phyloP scores from a whole-genome alignment of 2,797 vertebrate species.

The Epinephelus malabaricus region DNA sequence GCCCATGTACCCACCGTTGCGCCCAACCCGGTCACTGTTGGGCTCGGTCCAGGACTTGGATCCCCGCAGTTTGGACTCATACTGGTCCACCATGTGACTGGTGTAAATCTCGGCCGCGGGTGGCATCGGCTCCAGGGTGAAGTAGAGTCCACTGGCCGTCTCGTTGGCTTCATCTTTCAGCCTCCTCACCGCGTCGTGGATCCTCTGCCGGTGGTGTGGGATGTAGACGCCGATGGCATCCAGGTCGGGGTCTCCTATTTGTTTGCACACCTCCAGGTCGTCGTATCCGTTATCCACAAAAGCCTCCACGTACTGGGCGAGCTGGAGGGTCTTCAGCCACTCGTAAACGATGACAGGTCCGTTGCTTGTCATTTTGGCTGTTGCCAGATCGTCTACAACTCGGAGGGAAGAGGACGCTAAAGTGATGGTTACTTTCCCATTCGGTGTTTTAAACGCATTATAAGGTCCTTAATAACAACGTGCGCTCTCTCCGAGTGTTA shows the following conservation, averaged over 20 bases:
- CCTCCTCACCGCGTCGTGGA: constrained; percentile 94
- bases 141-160: constrained; percentile 92
- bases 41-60: constrained; percentile 88
- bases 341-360: constrained; percentile 96
- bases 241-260: constrained; percentile 97
- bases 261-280: constrained; percentile 98
- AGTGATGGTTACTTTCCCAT: constrained; percentile 65
- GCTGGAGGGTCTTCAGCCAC: constrained; percentile 96
- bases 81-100: constrained; percentile 85
- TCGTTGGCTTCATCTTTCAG: constrained; percentile 93
- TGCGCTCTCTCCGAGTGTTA: neutral
- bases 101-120: constrained; percentile 80
- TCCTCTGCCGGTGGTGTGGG: constrained; percentile 92
- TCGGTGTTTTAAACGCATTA: constrained; percentile 68
- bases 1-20: constrained; percentile 76
- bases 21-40: constrained; percentile 75
- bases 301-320: constrained; percentile 94
- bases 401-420: constrained; percentile 35
- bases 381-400: constrained; percentile 62
- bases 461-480: constrained; percentile 31
- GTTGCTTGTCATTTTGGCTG: constrained; percentile 88
- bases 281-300: constrained; percentile 99
- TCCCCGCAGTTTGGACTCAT: constrained; percentile 82
- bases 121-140: constrained; percentile 93
- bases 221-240: constrained; percentile 96